These are phyloP conservation scores for Dendroctonus ponderosae DNA, from an alignment of 1,140 invertebrate genomes.

Conservation along the genomic window DNA sequence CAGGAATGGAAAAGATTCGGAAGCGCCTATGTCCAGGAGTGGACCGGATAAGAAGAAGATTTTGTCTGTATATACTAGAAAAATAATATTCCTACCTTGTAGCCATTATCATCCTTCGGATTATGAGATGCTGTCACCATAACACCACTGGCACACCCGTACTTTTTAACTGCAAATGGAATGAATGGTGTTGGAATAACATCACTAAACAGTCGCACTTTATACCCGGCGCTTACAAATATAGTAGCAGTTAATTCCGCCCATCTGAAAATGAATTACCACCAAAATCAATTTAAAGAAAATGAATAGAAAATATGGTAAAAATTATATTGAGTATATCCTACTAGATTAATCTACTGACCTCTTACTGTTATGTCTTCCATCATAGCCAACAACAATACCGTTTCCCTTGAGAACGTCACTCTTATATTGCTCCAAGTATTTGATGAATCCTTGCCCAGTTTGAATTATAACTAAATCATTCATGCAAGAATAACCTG, in stretches of 20 bases:
- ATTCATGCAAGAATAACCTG: conserved; percentile 93
- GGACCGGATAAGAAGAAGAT: too few species aligned
- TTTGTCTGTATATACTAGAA: background rate
- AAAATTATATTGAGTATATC: too few species aligned
- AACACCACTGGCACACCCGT: conserved; percentile 75
- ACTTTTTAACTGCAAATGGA: conserved; percentile 73
- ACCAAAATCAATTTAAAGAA: background rate
- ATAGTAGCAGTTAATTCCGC: conserved; percentile 85
- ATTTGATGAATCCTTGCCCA: conserved; percentile 85
- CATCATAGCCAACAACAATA: conserved; percentile 93
- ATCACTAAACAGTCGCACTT: conserved; percentile 79
- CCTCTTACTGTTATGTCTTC: conserved; percentile 88
- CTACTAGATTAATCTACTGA: conserved; percentile 45
- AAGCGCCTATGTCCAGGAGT: too few species aligned
- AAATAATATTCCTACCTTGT: conserved; percentile 63
- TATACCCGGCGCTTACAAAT: conserved; percentile 74
- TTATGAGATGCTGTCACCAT: conserved; percentile 99
- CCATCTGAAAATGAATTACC: conserved; percentile 64
- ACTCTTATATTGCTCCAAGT: conserved; percentile 62
- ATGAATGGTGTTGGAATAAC: conserved; percentile 93
- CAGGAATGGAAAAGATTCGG: too few species aligned
- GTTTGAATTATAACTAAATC: conserved; percentile 97
- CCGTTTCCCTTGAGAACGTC: conserved; percentile 61
- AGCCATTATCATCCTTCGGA: conserved; percentile 98
- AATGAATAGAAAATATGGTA: background rate